Evolutionary conservation across 2,113 vertebrate genomes (phyloP), one percentile per base, ranked within the genome.

Genomic region (Arizona elegans): DNA sequence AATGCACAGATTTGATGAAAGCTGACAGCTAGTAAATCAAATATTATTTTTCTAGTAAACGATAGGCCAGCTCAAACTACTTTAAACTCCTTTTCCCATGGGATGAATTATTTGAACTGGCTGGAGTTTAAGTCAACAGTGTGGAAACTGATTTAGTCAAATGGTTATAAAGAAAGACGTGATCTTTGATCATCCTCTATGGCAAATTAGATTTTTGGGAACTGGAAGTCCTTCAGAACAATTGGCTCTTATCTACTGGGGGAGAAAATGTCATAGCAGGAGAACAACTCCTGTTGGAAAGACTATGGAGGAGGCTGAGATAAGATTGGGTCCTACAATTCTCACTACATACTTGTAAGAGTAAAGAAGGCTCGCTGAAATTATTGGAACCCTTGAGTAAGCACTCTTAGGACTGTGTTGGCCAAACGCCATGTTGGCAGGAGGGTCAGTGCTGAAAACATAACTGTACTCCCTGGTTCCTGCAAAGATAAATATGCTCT

Each of bases 21-120:
- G 93, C 91, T 96, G 97, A 97, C 97, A 96, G 96, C 95, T 96
- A 96, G 96, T 97, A 97, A 97, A 97, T 97, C 96, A 97, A 93
- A 5, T 95, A 94, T 95, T 97, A 96, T 96, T 97, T 97, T 97
- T 95, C 95, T 97, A 94, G 95, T 96, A 97, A 96, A 95, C 96
- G 96, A 96, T 91, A 93, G 95, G 94, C 92, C 90, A 85, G 89
- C 92, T 87, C 94, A 88, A 92, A 86, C 94, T 94, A 88, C 95
- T 96, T 97, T 97, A 96, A 97, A 97, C 95, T 97, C 95, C 96
- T 97, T 81, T 93, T 97, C 96, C 96, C 96, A 95, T 97, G 97
- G 95, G 96, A 96, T 94, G 92, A 94, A 92, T 70, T 94, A 95
- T 96, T 96, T 95, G 95, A 94, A 95, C 95, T 97, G 96, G 96